A percentile compares a stretch with the other conserved stretches of the same genome.
Evolutionary conservation across 2,797 vertebrate genomes (phyloP).

Genomic region (Pempheris klunzingeri): DNA sequence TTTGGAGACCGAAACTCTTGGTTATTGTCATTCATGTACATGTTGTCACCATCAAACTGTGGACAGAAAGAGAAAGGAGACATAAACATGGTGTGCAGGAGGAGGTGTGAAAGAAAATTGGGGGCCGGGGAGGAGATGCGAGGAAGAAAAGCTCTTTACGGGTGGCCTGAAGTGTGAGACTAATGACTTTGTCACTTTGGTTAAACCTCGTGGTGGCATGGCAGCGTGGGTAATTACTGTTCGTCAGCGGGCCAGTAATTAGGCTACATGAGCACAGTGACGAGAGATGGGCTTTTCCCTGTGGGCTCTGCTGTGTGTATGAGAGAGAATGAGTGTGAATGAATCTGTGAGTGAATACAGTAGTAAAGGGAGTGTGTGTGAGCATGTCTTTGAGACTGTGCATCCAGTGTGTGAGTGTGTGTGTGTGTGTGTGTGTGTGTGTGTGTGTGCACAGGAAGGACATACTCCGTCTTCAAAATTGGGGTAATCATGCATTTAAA

Average conservation of each 20-base stretch:
- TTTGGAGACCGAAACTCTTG: slow-evolving; percentile 97
- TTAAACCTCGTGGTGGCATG: slow-evolving; percentile 83
- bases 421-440: slow-evolving; percentile 23
- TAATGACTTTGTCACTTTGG: slow-evolving; percentile 87
- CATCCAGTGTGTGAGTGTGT: slow-evolving; percentile 21
- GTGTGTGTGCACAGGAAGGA: slow-evolving; percentile 29
- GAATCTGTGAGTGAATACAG: slow-evolving; percentile 61
- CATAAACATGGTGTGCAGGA: slow-evolving; percentile 55
- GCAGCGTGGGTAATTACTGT: slow-evolving; percentile 86
- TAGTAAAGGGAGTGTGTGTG: slow-evolving; percentile 49
- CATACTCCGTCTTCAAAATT: slow-evolving; percentile 58
- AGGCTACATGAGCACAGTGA: slow-evolving; percentile 83
- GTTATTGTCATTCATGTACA: slow-evolving; percentile 99
- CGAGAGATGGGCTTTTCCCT: slow-evolving; percentile 82
- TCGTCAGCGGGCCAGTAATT: slow-evolving; percentile 86
- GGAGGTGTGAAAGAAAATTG: background rate
- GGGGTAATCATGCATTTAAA: slow-evolving; percentile 76
- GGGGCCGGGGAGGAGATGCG: slow-evolving; percentile 33
- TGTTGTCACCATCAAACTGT: slow-evolving; percentile 99
- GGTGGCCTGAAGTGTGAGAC: slow-evolving; percentile 80
- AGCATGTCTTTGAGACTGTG: slow-evolving; percentile 43
- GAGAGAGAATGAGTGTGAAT: slow-evolving; percentile 67
- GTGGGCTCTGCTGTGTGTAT: slow-evolving; percentile 70
- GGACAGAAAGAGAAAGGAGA: slow-evolving; percentile 72
- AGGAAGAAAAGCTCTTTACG: slow-evolving; percentile 71